A percentile compares a stretch with the other conserved stretches of the same genome.
phyloP scores from a whole-genome alignment of 2,797 vertebrate genomes.

The Vireo griseus region DNA sequence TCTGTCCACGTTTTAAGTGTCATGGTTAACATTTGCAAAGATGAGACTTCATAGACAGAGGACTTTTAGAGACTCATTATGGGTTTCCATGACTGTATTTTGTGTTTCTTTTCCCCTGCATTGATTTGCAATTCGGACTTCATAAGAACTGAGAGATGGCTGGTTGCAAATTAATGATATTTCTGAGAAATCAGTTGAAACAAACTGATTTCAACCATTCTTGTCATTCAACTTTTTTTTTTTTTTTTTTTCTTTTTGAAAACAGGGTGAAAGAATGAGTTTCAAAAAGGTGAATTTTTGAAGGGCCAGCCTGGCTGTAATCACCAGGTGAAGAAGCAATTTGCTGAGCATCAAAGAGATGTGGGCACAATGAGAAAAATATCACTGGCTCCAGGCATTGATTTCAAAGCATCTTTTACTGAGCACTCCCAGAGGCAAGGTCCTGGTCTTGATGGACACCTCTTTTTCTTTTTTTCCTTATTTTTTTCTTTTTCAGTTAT shows the following conservation, averaged over 20 bases:
- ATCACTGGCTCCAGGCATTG: neutral
- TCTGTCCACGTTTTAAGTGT: neutral
- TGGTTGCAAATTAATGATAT: neutral
- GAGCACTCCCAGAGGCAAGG: neutral
- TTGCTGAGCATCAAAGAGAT: neutral
- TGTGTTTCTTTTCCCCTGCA: neutral
- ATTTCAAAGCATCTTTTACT: neutral
- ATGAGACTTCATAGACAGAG: neutral
- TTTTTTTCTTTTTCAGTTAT: neutral
- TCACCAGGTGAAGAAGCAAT: slow-evolving; percentile 1
- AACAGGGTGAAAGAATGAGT: neutral
- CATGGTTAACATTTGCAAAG: neutral
- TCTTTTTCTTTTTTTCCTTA: neutral
- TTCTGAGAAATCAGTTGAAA: neutral
- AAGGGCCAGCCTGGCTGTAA: neutral
- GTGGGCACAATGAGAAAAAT: neutral
- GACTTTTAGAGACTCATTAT: neutral
- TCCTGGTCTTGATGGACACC: neutral
- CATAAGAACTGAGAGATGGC: neutral
- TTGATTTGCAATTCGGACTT: neutral
- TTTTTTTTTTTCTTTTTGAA: neutral
- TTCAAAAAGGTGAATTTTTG: neutral
- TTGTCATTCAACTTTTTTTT: neutral
- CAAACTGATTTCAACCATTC: neutral
- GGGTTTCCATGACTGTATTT: neutral